A percentile compares a stretch with the other conserved stretches of the same genome.
Evolutionary conservation across 2,888 invertebrate species (phyloP).

Genomic region (Drosophila birchii): DNA sequence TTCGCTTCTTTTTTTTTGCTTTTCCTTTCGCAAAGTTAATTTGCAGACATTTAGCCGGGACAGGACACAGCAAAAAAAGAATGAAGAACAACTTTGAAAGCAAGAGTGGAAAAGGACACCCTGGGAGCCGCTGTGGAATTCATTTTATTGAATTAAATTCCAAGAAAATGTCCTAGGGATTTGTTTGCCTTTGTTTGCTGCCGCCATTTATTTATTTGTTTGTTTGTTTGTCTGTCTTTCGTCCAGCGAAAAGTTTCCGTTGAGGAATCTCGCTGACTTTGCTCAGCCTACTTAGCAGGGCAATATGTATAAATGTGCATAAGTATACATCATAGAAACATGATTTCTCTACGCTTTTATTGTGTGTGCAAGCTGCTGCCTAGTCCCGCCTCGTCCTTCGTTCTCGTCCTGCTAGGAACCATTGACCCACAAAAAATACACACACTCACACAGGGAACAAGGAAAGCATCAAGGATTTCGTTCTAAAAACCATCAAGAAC

Average conservation of each 20-base stretch:
- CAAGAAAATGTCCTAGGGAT: constrained; percentile 43
- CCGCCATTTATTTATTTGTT: constrained; percentile 34
- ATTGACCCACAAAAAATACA: constrained; percentile 60
- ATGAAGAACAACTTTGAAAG: constrained; percentile 31
- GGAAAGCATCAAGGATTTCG: constrained; percentile 17
- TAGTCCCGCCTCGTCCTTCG: background rate
- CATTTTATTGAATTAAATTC: constrained; percentile 52
- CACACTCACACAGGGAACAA: background rate
- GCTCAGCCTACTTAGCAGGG: constrained; percentile 42
- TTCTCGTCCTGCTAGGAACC: constrained; percentile 31
- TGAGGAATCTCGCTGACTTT: constrained; percentile 30
- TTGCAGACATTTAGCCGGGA: constrained; percentile 45
- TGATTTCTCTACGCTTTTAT: constrained; percentile 22
- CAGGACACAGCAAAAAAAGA: constrained; percentile 3
- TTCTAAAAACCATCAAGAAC: constrained; percentile 13
- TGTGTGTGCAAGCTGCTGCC: constrained; percentile 9
- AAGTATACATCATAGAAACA: constrained; percentile 44
- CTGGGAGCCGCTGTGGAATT: constrained; percentile 26
- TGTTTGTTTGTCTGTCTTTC: constrained; percentile 20
- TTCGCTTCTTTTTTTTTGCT: constrained; percentile 28
- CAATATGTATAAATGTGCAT: constrained; percentile 40
- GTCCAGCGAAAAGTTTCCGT: constrained; percentile 22
- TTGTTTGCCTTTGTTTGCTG: constrained; percentile 49
- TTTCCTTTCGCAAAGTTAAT: constrained; percentile 58
- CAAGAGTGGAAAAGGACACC: constrained; percentile 47